These are phyloP conservation scores for Nomada ruficornis DNA, from an alignment of 2,888 invertebrate genomes.

Conservation along the genomic window DNA sequence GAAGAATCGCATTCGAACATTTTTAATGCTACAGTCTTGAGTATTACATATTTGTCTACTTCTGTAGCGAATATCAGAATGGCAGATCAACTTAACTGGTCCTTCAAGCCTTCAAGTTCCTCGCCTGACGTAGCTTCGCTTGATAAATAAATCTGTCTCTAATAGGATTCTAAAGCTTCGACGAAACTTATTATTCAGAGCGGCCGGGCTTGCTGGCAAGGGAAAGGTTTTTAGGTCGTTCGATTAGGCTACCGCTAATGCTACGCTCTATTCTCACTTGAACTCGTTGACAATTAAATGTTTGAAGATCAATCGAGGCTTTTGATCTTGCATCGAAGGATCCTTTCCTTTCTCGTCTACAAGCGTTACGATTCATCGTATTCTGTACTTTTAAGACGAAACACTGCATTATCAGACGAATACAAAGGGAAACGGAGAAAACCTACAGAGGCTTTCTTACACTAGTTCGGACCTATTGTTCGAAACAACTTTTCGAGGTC, in stretches of 20 bases:
- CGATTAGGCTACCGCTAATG: constrained; percentile 43
- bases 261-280: constrained; percentile 27
- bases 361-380: constrained; percentile 24
- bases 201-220: constrained; percentile 7
- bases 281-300: constrained; percentile 72
- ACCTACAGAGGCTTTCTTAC: not conserved
- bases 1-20: not conserved
- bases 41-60: not conserved
- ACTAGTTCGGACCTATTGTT: constrained; percentile 10
- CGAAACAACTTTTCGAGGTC: constrained; percentile 5
- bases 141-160: constrained; percentile 19
- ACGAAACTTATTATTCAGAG: constrained; percentile 14
- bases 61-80: not conserved
- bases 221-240: constrained; percentile 61
- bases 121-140: not conserved
- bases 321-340: constrained; percentile 4
- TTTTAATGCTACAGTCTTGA: too few relatives aligned
- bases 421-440: constrained; percentile 1
- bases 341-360: constrained; percentile 16
- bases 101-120: not conserved
- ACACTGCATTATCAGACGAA: not conserved
- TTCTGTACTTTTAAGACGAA: constrained; percentile 2
- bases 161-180: constrained; percentile 16
- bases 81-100: not conserved
- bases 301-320: constrained; percentile 70